phyloP scores from a whole-genome alignment of 2,113 vertebrate species.

The Tamias sibiricus region DNA sequence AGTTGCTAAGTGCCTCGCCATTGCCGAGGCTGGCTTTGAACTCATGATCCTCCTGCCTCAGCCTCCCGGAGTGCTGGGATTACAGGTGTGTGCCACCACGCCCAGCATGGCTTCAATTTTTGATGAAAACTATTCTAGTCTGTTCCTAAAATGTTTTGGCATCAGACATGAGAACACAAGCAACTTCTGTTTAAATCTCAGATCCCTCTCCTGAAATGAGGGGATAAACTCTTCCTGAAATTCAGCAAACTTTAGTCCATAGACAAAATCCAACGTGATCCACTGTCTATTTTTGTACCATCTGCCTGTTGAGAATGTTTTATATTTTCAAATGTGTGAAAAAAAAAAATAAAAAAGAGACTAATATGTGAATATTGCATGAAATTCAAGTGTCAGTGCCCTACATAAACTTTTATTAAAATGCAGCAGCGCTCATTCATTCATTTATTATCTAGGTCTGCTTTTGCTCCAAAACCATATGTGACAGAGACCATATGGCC shows the following conservation, averaged over 20 bases:
- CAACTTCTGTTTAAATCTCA: neutral
- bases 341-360: neutral
- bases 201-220: neutral
- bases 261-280: neutral
- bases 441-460: neutral
- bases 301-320: neutral
- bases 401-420: neutral
- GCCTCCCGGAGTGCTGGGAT: too few species aligned
- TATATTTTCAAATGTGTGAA: neutral
- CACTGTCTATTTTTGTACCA: neutral
- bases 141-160: neutral
- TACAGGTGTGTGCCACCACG: too few species aligned
- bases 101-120: neutral
- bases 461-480: neutral
- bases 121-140: neutral
- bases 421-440: neutral
- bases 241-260: neutral
- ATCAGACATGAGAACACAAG: neutral
- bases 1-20: too few species aligned
- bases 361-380: neutral
- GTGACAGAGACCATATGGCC: neutral
- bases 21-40: too few species aligned
- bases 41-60: too few species aligned
- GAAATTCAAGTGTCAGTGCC: neutral
- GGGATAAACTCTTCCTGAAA: neutral